Conservation (phyloP, 1,140 invertebrate genomes). For the Thaumatotibia leucotreta region DNA sequence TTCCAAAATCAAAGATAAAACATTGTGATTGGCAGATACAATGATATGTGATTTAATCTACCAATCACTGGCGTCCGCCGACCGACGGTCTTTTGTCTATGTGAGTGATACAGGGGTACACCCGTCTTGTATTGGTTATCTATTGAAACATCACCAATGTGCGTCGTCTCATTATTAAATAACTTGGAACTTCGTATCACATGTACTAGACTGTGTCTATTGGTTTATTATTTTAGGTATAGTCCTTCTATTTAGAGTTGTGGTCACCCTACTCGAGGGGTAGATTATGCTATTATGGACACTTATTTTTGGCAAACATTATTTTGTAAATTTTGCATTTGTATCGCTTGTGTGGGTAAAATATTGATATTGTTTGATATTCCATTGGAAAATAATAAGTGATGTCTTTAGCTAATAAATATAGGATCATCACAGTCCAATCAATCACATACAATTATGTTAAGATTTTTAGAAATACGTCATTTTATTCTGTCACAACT, state of each 20-base stretch:
- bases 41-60: no score
- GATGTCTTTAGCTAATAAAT: neutral
- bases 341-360: slow-evolving; percentile 12
- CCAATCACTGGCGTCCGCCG: no score
- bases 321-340: slow-evolving; percentile 10
- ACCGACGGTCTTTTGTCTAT: no score
- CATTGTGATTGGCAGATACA: no score
- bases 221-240: neutral
- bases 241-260: neutral
- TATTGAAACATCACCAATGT: no score
- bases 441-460: neutral
- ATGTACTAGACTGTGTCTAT: neutral
- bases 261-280: neutral
- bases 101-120: no score
- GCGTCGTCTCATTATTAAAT: no score
- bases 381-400: neutral
- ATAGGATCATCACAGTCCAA: neutral
- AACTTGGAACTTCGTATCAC: no score
- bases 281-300: neutral
- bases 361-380: neutral
- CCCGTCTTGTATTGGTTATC: no score
- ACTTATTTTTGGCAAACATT: neutral
- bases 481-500: slow-evolving; percentile 8
- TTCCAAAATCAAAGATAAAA: no score
- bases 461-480: neutral